Evolutionary conservation across 2,888 invertebrate species (phyloP), one percentile per base, ranked within the genome.

Genomic region (Noctua janthe): DNA sequence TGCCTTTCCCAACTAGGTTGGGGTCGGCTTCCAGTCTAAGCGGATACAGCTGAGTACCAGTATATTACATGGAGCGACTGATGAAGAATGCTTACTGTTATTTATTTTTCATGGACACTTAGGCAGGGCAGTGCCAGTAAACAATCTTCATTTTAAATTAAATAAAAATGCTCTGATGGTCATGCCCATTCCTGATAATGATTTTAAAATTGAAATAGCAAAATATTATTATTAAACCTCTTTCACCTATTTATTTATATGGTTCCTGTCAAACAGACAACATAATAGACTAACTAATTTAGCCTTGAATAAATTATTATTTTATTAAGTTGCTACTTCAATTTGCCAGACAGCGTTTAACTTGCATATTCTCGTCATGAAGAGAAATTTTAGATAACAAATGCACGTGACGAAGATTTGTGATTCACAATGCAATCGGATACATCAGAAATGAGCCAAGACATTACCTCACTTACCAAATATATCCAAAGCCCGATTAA

Each of bases 111-210:
- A 35, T 75, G 76, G 7, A 39, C 29, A 20, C 66, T 66, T 20
- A 5, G 66, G 35, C n/a, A 71, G 20, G 15, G 8, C 80, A 43
- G 35, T 66, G 54, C 80, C 39, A 77, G 88, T 90, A 88, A 92
- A 89, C 88, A 90, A 83, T 87, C 88, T 90, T 88, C 54, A 80
- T 73, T 83, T n/a, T 56, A 84, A 86, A 85, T 78, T 72, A 82
- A 88, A 85, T 78, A 78, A 78, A 87, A 82, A 85, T 89, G 82
- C 78, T 90, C 80, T 72, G 82, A 89, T 77, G 86, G 84, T 86
- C 94, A 93, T 94, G 94, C 94, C 90, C 94, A 94, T 94, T 94
- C 93, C 93, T 92, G 93, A 92, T 89, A 86, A 85, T 81, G 82
- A 78, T 87, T 78, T 47, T 54, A 49, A 51, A 59, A 83, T 87